Percentiles rank a stretch among this genome's conserved stretches.
Evolutionary conservation across 1,140 invertebrate genomes (phyloP).

Genomic region (Rhizoglyphus robini): DNA sequence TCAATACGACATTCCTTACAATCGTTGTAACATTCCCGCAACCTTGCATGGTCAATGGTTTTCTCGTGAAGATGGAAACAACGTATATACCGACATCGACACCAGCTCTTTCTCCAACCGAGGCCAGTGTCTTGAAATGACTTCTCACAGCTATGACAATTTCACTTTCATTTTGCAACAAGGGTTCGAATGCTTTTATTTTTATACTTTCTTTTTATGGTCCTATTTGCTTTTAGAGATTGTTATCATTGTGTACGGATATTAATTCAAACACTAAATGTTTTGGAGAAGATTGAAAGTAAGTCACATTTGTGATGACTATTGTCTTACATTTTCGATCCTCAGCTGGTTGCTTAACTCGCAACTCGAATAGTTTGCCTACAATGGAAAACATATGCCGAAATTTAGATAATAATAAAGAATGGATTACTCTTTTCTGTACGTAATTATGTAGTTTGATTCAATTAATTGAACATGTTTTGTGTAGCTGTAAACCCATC

Average conservation of each 20-base stretch:
- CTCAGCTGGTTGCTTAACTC: slow-evolving; percentile 55
- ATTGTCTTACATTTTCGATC: slow-evolving; percentile 14
- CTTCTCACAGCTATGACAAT: slow-evolving; percentile 58
- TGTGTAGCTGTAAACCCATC: slow-evolving; percentile 63
- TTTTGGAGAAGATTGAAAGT: slow-evolving; percentile 70
- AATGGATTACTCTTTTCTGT: slow-evolving; percentile 63
- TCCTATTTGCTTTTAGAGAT: slow-evolving; percentile 25
- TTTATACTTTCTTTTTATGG: neutral
- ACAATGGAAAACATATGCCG: slow-evolving; percentile 60
- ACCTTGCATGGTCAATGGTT: slow-evolving; percentile 62
- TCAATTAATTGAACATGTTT: slow-evolving; percentile 8
- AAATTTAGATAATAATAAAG: slow-evolving; percentile 55
- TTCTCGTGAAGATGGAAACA: slow-evolving; percentile 70
- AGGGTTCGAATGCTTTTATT: slow-evolving; percentile 23
- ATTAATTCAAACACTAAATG: slow-evolving; percentile 70
- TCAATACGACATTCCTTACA: neutral
- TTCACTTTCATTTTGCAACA: slow-evolving; percentile 66
- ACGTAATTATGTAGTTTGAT: slow-evolving; percentile 18
- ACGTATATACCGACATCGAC: slow-evolving; percentile 67
- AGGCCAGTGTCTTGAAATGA: slow-evolving; percentile 41
- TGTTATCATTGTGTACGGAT: slow-evolving; percentile 76
- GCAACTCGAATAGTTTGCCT: slow-evolving; percentile 46
- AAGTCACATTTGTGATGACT: neutral
- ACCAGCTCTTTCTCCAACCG: slow-evolving; percentile 53
- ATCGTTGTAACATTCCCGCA: slow-evolving; percentile 5